Conservation (phyloP, 1,140 invertebrate species). For the Dysdera silvatica region DNA sequence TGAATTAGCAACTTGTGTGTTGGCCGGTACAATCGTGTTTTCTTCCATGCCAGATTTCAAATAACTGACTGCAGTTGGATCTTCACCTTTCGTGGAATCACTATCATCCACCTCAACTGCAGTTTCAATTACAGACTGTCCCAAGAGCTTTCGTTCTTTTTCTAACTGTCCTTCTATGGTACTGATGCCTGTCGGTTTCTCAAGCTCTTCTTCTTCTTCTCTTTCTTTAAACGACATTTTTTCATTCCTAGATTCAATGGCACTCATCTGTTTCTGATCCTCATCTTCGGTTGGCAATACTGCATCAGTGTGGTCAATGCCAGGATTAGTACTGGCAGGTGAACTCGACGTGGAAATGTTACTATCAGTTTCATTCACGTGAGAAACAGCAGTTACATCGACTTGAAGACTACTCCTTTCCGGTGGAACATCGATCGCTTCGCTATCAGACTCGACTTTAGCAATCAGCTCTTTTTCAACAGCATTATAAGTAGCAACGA, state of each 20-base stretch:
- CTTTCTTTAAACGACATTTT: conserved; percentile 4
- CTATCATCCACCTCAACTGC: conserved; percentile 2
- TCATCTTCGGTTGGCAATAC: too few species aligned
- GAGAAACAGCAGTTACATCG: too few species aligned
- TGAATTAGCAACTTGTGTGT: not conserved
- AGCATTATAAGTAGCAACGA: not conserved
- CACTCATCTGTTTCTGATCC: too few species aligned
- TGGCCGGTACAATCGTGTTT: not conserved
- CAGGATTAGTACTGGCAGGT: too few species aligned
- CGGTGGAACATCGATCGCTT: too few species aligned
- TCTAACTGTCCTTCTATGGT: conserved; percentile 23
- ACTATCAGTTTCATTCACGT: too few species aligned
- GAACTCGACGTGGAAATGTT: too few species aligned
- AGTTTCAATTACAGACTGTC: too few species aligned
- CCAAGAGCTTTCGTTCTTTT: conserved; percentile 16
- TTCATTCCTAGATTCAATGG: too few species aligned
- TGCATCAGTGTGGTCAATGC: too few species aligned
- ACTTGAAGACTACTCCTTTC: too few species aligned
- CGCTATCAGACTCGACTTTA: not conserved
- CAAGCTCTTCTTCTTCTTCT: conserved; percentile 14
- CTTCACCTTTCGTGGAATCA: conserved; percentile 3
- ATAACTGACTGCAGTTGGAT: not conserved
- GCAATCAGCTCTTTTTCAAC: not conserved
- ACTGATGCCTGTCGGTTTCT: conserved; percentile 16
- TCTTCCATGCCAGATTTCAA: too few species aligned